Conservation (phyloP, 2,113 vertebrate genomes). For the Anhinga anhinga region DNA sequence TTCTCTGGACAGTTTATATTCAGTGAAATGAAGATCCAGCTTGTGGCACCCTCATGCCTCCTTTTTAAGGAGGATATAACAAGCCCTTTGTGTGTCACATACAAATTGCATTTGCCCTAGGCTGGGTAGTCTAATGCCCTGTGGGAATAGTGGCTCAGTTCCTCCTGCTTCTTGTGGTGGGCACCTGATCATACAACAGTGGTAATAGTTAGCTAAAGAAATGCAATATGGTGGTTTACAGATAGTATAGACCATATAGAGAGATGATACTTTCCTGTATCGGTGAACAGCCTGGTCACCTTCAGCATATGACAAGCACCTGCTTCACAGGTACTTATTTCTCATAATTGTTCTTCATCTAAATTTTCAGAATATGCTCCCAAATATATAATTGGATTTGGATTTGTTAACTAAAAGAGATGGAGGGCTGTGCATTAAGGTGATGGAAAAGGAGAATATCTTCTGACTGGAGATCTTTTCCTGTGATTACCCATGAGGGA, state of each 20-base stretch:
- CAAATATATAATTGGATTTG: neutral
- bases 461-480: neutral
- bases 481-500: neutral
- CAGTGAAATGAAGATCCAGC: neutral
- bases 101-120: neutral
- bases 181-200: fast-evolving
- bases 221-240: neutral
- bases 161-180: neutral
- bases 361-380: neutral
- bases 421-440: neutral
- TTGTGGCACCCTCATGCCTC: neutral
- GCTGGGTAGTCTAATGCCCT: neutral
- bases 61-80: neutral
- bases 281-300: neutral
- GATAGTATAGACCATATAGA: neutral
- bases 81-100: neutral
- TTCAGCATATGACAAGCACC: neutral
- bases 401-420: neutral
- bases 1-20: neutral
- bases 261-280: neutral
- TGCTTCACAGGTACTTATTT: neutral
- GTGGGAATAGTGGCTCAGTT: neutral
- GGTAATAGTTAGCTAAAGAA: neutral
- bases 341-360: neutral
- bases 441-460: neutral